These are phyloP conservation scores for Sphaerophoria rueppellii DNA, from an alignment of 2,888 invertebrate species.

Conservation along the genomic window DNA sequence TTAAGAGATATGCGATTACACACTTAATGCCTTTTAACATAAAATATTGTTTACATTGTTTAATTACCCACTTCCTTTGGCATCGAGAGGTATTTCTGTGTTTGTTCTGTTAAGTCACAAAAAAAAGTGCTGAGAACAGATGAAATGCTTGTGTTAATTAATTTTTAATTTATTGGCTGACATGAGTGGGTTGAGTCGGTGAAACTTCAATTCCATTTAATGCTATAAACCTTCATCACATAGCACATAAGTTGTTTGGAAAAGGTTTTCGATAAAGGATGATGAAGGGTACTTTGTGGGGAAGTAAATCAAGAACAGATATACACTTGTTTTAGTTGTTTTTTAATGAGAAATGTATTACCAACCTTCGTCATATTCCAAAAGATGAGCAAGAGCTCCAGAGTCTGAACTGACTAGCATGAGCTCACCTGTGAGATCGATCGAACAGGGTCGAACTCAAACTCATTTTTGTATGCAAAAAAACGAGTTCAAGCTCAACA, in stretches of 20 bases:
- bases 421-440: too few relatives aligned
- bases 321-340: too few relatives aligned
- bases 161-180: not conserved
- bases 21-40: constrained; percentile 6
- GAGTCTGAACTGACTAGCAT: too few relatives aligned
- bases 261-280: too few relatives aligned
- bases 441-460: too few relatives aligned
- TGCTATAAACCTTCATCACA: not conserved
- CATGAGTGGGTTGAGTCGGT: not conserved
- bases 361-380: too few relatives aligned
- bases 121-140: not conserved
- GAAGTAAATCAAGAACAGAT: too few relatives aligned
- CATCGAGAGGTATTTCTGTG: not conserved
- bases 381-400: too few relatives aligned
- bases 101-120: not conserved
- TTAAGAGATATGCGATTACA: constrained; percentile 9
- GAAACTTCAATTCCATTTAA: not conserved
- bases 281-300: too few relatives aligned
- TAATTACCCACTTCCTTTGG: not conserved
- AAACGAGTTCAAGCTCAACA: too few relatives aligned
- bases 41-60: constrained; percentile 11
- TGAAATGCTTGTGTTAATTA: constrained; percentile 15
- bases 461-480: too few relatives aligned
- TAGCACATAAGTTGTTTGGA: not conserved
- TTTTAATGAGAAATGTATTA: too few relatives aligned